phyloP scores from a whole-genome alignment of 2,113 vertebrate genomes.

The Hiodon tergisus region DNA sequence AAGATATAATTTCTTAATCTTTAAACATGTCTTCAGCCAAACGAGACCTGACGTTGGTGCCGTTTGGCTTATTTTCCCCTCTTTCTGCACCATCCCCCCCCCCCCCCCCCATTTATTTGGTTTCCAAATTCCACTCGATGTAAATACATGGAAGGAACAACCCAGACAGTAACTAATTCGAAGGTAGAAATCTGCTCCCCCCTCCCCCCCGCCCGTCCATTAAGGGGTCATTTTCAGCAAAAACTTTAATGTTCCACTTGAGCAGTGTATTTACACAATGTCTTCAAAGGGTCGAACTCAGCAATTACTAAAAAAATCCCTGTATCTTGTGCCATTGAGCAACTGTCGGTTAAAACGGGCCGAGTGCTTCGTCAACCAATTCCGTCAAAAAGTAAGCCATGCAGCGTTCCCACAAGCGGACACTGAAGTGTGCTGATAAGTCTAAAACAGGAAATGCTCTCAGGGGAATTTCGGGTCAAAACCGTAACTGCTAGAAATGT shows the following conservation, averaged over 20 bases:
- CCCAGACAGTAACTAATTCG: background rate
- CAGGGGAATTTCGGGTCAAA: too few relatives aligned
- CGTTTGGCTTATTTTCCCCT: background rate
- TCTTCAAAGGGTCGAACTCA: background rate
- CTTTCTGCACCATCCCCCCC: background rate
- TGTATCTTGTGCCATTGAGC: background rate
- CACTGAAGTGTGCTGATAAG: too few relatives aligned
- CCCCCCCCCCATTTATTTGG: conserved; percentile 19
- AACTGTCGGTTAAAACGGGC: background rate
- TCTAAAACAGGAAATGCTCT: too few relatives aligned
- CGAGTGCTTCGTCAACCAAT: background rate
- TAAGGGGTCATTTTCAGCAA: conserved; percentile 4
- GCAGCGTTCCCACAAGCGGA: too few relatives aligned
- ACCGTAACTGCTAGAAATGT: too few relatives aligned
- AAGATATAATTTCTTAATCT: conserved; percentile 57
- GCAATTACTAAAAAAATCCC: background rate
- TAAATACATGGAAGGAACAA: conserved; percentile 14
- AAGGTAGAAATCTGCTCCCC: too few relatives aligned
- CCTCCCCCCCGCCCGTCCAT: background rate
- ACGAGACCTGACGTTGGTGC: conserved; percentile 34
- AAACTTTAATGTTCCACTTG: conserved; percentile 2
- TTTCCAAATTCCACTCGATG: conserved; percentile 21
- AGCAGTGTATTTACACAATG: conserved; percentile 13
- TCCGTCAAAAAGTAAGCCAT: background rate
- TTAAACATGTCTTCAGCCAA: conserved; percentile 43